Conservation (phyloP, 2,113 vertebrate genomes). For the Neomonachus schauinslandi region DNA sequence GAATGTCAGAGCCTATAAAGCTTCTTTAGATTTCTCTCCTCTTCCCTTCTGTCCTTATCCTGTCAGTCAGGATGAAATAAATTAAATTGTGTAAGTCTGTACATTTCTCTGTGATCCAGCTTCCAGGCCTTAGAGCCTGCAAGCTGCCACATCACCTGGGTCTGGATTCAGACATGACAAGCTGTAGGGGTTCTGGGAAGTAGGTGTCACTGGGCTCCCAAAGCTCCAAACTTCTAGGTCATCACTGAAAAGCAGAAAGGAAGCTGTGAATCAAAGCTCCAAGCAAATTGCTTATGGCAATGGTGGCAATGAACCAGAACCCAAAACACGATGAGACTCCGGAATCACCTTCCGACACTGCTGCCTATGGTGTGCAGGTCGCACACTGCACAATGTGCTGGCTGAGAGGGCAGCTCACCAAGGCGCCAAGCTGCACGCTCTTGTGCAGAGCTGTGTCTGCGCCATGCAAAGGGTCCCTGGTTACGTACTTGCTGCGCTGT, state of each 20-base stretch:
- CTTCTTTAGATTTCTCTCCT: conserved; percentile 51
- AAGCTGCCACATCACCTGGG: background rate
- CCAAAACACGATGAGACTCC: background rate
- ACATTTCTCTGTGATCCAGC: background rate
- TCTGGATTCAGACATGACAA: background rate
- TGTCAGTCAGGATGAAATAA: conserved; percentile 75
- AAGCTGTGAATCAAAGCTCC: conserved; percentile 4
- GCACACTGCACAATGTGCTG: accelerated
- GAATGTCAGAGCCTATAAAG: conserved; percentile 39
- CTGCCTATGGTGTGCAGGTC: accelerated
- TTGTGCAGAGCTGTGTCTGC: background rate
- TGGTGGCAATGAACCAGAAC: background rate
- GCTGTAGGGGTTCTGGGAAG: background rate
- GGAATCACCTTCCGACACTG: accelerated
- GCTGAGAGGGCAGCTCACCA: background rate
- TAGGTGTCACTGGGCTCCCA: background rate
- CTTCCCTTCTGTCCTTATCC: conserved; percentile 61
- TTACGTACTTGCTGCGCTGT: background rate
- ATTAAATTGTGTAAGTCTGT: conserved; percentile 45
- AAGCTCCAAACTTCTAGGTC: background rate
- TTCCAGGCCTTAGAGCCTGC: background rate
- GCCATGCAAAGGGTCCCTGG: background rate
- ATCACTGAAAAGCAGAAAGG: background rate
- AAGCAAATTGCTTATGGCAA: background rate
- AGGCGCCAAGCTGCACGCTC: background rate